Evolutionary conservation across 2,888 invertebrate species (phyloP).

Genomic region (Lathronympha strigana): DNA sequence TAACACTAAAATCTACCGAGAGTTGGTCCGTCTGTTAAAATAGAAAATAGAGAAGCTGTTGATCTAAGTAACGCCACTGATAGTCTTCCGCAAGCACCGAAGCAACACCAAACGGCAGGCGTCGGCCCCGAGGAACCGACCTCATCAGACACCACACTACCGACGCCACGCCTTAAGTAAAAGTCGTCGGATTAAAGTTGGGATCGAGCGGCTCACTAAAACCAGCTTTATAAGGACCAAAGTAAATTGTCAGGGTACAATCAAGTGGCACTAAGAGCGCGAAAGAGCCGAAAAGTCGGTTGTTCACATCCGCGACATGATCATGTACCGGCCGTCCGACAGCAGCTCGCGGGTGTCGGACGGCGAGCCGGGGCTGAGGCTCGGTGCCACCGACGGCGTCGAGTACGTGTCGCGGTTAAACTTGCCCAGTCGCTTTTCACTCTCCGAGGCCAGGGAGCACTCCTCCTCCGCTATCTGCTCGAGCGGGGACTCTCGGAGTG

Average conservation of each 20-base stretch:
- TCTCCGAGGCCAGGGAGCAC: constrained; percentile 79
- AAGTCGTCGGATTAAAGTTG: constrained; percentile 11
- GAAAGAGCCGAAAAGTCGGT: constrained; percentile 1
- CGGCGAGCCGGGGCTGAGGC: constrained; percentile 88
- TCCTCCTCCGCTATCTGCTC: constrained; percentile 90
- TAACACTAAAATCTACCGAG: constrained; percentile 74
- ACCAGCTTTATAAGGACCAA: constrained; percentile 22
- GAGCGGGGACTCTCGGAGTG: constrained; percentile 82
- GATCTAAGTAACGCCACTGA: constrained; percentile 46
- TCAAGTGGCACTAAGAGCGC: constrained; percentile 33
- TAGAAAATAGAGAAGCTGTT: constrained; percentile 59
- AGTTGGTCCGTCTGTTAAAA: constrained; percentile 76
- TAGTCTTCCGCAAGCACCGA: constrained; percentile 48
- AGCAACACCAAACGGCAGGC: constrained; percentile 48
- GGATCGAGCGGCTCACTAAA: constrained; percentile 27
- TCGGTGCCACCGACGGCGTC: constrained; percentile 83
- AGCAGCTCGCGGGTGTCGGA: constrained; percentile 87
- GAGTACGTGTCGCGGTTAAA: constrained; percentile 84
- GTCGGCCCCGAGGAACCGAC: neutral
- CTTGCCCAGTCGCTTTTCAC: constrained; percentile 73
- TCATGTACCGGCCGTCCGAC: constrained; percentile 83
- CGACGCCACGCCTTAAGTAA: neutral
- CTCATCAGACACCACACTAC: constrained; percentile 9
- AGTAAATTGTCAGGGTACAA: constrained; percentile 24
- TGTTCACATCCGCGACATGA: constrained; percentile 79